Base-by-base conservation (phyloP, 2,888 invertebrate genomes). In the Itoplectis maculator region DNA sequence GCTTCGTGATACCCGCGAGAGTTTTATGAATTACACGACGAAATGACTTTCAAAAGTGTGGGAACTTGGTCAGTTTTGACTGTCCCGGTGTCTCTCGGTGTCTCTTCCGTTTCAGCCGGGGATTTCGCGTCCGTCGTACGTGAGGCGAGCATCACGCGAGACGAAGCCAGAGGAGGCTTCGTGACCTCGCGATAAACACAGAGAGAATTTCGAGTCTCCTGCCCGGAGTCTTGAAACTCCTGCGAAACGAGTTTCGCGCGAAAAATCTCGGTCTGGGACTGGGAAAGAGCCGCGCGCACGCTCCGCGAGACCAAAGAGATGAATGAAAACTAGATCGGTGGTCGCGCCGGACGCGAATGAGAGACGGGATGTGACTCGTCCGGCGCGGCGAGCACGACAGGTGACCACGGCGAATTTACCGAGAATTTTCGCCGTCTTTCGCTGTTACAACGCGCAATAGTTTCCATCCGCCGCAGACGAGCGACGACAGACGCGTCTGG, bases 251-350 rank as follows among this genome's bases (percentile, higher is more conserved):
- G n/a, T n/a, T n/a, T n/a, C n/a, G n/a, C n/a, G n/a, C n/a, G n/a
- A n/a, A n/a, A n/a, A n/a, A n/a, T n/a, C n/a, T n/a, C n/a, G n/a
- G n/a, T n/a, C n/a, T n/a, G n/a, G n/a, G n/a, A n/a, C n/a, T 20
- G 20, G 76, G 47, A 56, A 54, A 79, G 49, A 63, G n/a, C 20
- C 23, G 74, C 63, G 35, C 13, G 42, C 59, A 23, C 54, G 47
- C 23, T n/a, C n/a, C n/a, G n/a, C n/a, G n/a, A n/a, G n/a, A n/a
- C n/a, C 18, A 65, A 56, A 70, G 47, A 66, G 73, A 85, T 86
- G 85, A 86, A 86, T 85, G 85, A 86, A 86, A 85, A 86, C 82
- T 82, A 84, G 85, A 83, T 79, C 69, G 77, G 54, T 5, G 51
- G 79, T 42, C 35, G 11, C 7, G 42, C 73, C 72, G 65, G 66